These are phyloP conservation scores for Hippasteria phrygiana DNA, from an alignment of 53 echinoderm and acorn worm species.

Conservation along the genomic window DNA sequence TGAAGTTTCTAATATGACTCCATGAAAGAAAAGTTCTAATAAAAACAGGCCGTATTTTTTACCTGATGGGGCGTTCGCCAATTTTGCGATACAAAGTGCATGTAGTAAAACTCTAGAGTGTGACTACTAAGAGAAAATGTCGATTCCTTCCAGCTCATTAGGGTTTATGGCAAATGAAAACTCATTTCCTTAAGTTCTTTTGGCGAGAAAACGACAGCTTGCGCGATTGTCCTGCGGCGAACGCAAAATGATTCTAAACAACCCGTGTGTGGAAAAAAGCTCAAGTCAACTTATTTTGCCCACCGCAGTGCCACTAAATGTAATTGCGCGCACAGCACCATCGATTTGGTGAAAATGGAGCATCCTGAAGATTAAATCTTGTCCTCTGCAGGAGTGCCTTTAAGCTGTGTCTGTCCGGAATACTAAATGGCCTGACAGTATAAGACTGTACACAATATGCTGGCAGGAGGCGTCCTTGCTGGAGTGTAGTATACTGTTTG, in stretches of 20 bases:
- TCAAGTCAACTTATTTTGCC: background rate
- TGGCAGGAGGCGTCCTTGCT: background rate
- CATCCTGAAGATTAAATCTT: background rate
- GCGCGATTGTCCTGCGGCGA: background rate
- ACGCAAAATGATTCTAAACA: background rate
- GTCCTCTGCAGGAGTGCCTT: background rate
- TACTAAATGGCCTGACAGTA: background rate
- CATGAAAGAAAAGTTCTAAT: too few species aligned
- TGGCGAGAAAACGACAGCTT: background rate
- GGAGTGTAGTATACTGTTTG: too few species aligned
- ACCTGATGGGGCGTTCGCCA: too few species aligned
- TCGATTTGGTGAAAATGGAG: background rate
- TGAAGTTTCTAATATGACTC: too few species aligned
- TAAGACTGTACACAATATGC: background rate
- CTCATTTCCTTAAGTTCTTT: background rate
- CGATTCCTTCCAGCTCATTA: background rate
- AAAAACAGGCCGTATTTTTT: too few species aligned
- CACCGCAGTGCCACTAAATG: background rate
- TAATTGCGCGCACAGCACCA: background rate
- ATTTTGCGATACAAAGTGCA: too few species aligned
- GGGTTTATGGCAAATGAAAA: background rate
- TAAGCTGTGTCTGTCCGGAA: background rate
- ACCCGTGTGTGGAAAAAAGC: background rate
- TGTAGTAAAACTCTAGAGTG: too few species aligned
- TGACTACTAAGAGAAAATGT: too few species aligned